Conservation (phyloP, 2,888 invertebrate genomes). For the Mesorhabditis sp. region DNA sequence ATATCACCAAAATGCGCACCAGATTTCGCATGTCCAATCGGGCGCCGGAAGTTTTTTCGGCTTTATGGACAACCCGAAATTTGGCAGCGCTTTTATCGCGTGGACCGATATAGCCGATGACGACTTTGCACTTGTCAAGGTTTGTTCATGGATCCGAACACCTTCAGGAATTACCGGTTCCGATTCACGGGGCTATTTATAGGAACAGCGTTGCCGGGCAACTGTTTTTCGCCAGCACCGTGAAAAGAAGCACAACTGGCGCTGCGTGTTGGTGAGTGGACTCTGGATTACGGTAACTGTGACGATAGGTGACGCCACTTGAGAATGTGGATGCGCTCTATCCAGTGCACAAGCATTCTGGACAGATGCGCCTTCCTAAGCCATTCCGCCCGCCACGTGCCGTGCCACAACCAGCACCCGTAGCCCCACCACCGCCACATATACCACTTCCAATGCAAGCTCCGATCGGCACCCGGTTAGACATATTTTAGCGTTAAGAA, state of each 20-base stretch:
- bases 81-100: slow-evolving; percentile 32
- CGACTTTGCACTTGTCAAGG: slow-evolving; percentile 24
- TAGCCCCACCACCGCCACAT: neutral
- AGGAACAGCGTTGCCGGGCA: slow-evolving; percentile 16
- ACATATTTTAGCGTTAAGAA: neutral
- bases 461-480: neutral
- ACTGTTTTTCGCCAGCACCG: slow-evolving; percentile 35
- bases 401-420: neutral
- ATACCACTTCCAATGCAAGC: neutral
- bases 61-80: slow-evolving; percentile 29
- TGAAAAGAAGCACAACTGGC: slow-evolving; percentile 31
- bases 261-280: slow-evolving; percentile 30
- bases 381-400: neutral
- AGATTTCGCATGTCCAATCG: slow-evolving; percentile 20
- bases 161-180: too few species aligned
- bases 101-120: slow-evolving; percentile 34
- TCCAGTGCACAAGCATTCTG: neutral
- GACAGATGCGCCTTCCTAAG: neutral
- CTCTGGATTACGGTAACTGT: too few species aligned
- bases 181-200: neutral
- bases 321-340: neutral
- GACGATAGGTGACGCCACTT: neutral
- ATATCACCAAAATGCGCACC: neutral
- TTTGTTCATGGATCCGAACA: neutral
- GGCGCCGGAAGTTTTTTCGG: slow-evolving; percentile 21